Conservation (phyloP, 1,140 invertebrate genomes). For the Aphaenogaster ashmeadi region DNA sequence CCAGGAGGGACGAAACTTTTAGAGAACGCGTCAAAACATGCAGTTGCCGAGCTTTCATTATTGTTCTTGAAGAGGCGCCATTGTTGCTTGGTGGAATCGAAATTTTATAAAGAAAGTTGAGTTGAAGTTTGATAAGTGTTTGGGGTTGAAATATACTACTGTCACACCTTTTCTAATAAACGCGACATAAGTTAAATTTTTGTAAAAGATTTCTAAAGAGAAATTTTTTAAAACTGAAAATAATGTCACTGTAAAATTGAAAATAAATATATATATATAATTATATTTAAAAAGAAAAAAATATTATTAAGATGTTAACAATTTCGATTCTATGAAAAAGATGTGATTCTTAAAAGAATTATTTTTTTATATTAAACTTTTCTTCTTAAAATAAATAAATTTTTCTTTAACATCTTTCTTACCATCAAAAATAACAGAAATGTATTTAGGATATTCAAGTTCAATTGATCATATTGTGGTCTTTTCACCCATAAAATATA, state of each 20-base stretch:
- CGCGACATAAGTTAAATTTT: not conserved
- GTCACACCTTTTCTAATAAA: not conserved
- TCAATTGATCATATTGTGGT: not conserved
- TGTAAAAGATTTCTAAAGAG: not conserved
- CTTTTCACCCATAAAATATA: not conserved
- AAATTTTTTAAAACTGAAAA: not conserved
- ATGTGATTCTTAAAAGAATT: not conserved
- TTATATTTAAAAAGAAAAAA: not conserved
- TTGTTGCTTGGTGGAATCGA: not conserved
- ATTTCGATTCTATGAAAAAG: not conserved
- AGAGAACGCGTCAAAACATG: not conserved
- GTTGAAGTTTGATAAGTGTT: slow-evolving; percentile 36
- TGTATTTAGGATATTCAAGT: not conserved
- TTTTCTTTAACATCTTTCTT: not conserved
- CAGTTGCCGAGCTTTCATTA: not conserved
- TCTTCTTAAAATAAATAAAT: not conserved
- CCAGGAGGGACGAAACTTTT: slow-evolving; percentile 22
- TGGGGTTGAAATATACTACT: not conserved
- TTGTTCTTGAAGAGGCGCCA: slow-evolving; percentile 22
- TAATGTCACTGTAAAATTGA: not conserved
- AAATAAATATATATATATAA: slow-evolving; percentile 9
- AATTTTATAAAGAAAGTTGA: slow-evolving; percentile 18
- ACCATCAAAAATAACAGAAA: not conserved
- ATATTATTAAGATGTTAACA: not conserved
- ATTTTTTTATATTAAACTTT: not conserved